These are phyloP conservation scores for Decapterus maruadsi DNA, from an alignment of 2,797 vertebrate genomes.

Conservation along the genomic window DNA sequence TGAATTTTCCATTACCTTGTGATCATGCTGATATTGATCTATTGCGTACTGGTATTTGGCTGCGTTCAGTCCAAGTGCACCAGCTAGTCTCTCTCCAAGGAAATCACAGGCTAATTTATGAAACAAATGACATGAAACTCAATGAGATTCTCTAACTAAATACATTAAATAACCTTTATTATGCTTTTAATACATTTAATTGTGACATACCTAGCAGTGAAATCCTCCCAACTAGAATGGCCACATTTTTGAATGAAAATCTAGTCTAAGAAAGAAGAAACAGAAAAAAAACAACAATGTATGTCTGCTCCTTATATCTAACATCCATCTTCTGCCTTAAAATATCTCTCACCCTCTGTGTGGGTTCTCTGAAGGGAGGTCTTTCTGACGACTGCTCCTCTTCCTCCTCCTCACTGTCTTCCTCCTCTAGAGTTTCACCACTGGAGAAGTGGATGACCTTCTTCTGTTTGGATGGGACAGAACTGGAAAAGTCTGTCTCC, in stretches of 20 bases:
- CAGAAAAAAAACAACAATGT: constrained; percentile 3
- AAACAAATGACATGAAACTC: constrained; percentile 8
- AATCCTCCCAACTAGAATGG: constrained; percentile 68
- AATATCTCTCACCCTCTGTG: constrained; percentile 58
- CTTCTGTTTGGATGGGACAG: constrained; percentile 45
- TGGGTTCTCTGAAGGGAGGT: constrained; percentile 49
- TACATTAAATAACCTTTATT: no score
- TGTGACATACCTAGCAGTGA: constrained; percentile 78
- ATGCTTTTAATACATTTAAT: neutral
- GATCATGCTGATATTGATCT: constrained; percentile 73
- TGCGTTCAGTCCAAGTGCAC: constrained; percentile 80
- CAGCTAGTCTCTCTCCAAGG: constrained; percentile 81
- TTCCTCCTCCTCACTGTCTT: constrained; percentile 78
- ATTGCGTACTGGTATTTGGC: constrained; percentile 86
- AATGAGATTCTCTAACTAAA: neutral
- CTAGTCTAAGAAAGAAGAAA: constrained; percentile 56
- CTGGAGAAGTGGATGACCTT: constrained; percentile 86
- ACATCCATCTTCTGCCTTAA: neutral
- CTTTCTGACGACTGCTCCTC: constrained; percentile 31
- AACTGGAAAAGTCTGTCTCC: constrained; percentile 45
- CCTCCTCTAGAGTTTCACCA: constrained; percentile 85
- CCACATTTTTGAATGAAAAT: constrained; percentile 77
- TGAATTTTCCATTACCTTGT: constrained; percentile 75
- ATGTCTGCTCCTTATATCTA: neutral
- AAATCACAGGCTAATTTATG: constrained; percentile 84